Percentiles rank a stretch among this genome's conserved stretches.
Evolutionary conservation across 2,113 vertebrate genomes (phyloP).

Genomic region (Calyptomena viridis): DNA sequence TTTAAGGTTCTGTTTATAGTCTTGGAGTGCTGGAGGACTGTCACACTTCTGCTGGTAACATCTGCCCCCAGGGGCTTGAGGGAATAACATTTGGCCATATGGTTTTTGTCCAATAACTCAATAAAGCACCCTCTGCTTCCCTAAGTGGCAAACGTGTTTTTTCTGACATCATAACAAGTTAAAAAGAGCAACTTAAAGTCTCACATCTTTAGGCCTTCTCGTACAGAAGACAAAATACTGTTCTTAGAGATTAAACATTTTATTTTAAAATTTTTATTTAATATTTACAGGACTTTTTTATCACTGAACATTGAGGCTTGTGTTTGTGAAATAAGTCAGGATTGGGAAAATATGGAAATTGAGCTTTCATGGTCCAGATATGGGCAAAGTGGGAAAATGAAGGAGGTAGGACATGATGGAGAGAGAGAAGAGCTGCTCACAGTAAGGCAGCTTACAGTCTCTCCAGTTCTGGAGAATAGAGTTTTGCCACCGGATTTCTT

Average conservation of each 20-base stretch:
- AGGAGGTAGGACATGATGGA: not conserved
- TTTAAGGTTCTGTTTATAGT: constrained; percentile 31
- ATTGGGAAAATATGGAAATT: not conserved
- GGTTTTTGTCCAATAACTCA: not conserved
- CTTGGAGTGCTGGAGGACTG: not conserved
- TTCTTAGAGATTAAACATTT: not conserved
- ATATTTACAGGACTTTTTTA: not conserved
- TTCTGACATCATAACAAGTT: accelerated
- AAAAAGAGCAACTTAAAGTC: not conserved
- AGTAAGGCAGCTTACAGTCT: not conserved
- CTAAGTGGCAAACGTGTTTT: not conserved
- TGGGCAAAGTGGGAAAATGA: not conserved
- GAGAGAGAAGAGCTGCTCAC: not conserved
- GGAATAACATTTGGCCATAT: not conserved
- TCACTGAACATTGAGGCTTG: not conserved
- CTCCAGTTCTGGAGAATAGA: not conserved
- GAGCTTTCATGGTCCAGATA: not conserved
- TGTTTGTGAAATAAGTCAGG: not conserved
- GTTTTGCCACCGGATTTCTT: not conserved
- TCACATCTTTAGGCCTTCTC: not conserved
- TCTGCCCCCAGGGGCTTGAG: not conserved
- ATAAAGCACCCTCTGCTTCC: not conserved
- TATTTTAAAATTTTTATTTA: not conserved
- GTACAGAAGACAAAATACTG: not conserved
- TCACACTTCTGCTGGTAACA: not conserved